Conservation (phyloP, 2,888 invertebrate species). For the Hecatera dysodea region DNA sequence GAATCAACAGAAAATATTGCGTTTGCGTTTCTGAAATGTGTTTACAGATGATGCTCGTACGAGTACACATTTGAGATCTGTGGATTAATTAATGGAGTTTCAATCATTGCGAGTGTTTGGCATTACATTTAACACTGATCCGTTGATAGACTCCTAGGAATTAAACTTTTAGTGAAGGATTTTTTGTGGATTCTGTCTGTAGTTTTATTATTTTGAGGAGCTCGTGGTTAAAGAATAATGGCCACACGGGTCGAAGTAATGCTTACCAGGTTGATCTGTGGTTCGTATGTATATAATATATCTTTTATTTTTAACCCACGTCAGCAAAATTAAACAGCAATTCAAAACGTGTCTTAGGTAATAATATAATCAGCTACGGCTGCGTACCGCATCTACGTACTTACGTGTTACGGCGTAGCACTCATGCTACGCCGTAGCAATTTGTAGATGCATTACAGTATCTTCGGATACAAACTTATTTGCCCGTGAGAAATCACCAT, state of each 20-base stretch:
- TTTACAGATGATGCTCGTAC: conserved; percentile 12
- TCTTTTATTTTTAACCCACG: too few species aligned
- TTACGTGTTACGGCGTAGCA: conserved; percentile 13
- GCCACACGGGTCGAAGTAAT: too few species aligned
- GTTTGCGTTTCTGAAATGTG: not conserved
- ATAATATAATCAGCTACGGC: too few species aligned
- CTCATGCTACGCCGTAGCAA: conserved; percentile 22
- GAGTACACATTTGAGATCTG: not conserved
- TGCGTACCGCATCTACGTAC: not conserved
- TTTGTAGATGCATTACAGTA: not conserved
- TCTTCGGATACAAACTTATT: not conserved
- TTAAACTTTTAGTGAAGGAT: conserved; percentile 4
- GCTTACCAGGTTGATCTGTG: too few species aligned
- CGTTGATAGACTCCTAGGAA: not conserved
- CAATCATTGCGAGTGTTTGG: conserved; percentile 46
- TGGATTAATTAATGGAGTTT: conserved; percentile 36
- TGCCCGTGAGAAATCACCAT: not conserved
- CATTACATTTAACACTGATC: conserved; percentile 5
- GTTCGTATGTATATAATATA: too few species aligned
- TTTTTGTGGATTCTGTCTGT: not conserved
- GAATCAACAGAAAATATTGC: not conserved
- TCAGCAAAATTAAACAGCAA: too few species aligned
- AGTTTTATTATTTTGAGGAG: too few species aligned
- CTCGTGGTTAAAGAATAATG: too few species aligned
- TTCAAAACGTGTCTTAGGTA: too few species aligned